A percentile compares a stretch with the other conserved stretches of the same genome.
Evolutionary conservation across 2,797 vertebrate genomes (phyloP).

Genomic region (Hirundo rustica): DNA sequence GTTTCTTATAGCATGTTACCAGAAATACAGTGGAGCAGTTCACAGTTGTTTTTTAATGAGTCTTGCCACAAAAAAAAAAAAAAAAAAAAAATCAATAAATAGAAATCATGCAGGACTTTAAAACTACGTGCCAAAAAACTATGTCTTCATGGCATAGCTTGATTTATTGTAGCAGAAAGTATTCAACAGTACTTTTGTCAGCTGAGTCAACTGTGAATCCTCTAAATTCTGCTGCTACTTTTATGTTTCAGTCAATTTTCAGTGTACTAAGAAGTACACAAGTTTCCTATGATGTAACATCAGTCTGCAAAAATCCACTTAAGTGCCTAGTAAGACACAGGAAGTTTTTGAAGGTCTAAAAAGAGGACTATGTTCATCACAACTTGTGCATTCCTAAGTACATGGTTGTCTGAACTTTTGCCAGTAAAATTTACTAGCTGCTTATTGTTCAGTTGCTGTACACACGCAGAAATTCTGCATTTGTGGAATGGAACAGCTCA

Average conservation of each 20-base stretch:
- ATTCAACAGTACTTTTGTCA: background rate
- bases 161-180: background rate
- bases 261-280: background rate
- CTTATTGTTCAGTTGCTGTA: background rate
- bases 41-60: background rate
- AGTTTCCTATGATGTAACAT: background rate
- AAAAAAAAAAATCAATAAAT: background rate
- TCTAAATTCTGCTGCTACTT: background rate
- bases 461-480: background rate
- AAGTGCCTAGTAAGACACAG: background rate
- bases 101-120: background rate
- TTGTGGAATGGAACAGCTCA: background rate
- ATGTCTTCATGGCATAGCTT: background rate
- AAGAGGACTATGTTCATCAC: background rate
- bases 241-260: background rate
- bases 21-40: background rate
- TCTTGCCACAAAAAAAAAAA: background rate
- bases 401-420: slow-evolving; percentile 2
- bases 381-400: background rate
- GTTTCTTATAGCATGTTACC: background rate
- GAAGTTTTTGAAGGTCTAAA: background rate
- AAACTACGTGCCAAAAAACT: background rate
- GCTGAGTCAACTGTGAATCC: background rate
- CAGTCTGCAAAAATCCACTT: background rate
- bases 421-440: background rate